Evolutionary conservation across 1,140 invertebrate genomes (phyloP), one percentile per base, ranked within the genome.

Genomic region (Dufourea novaeangliae): DNA sequence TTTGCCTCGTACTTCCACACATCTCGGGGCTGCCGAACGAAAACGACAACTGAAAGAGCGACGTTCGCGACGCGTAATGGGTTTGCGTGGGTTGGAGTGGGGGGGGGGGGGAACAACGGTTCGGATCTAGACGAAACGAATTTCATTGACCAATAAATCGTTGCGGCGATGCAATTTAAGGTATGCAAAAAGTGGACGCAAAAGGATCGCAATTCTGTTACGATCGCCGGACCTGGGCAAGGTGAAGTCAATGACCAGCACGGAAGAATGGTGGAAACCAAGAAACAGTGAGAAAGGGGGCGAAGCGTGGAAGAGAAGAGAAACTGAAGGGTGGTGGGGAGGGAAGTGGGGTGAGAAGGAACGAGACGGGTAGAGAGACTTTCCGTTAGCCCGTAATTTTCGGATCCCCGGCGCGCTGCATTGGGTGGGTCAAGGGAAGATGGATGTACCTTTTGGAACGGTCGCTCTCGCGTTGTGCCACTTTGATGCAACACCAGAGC

Each of bases 331-430:
- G 29, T 0, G 50, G 34, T 54, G n/a, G 22, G 37, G 17, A 56
- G 39, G 41, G 50, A 22, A 52, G n/a, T n/a, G n/a, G 34, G 68
- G 25, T 64, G 34, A n/a, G 37, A 39, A 56, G 75, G 59, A 41
- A 69, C 61, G 20, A 46, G 34, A 71, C 32, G 57, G 32, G 68
- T 4, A 57, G 71, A 57, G 71, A 80, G 86, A 88, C 81, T 91
- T 86, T 88, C 85, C 84, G 83, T 88, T 82, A 86, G 88, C 84
- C 80, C 83, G 88, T 90, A 91, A 91, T 91, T 91, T 91, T 90
- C 86, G 88, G 80, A 79, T 87, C 76, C 84, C 83, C 79, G n/a
- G n/a, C n/a, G 81, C 70, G 80, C 86, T 86, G 82, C 82, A 85
- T 88, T 69, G 79, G 84, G 71, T 77, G 84, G 87, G 86, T 83